Percentiles rank a stretch among this genome's conserved stretches.
These are phyloP conservation scores for Ispidina lecontei DNA, from an alignment of 2,797 vertebrate genomes.

Conservation along the genomic window DNA sequence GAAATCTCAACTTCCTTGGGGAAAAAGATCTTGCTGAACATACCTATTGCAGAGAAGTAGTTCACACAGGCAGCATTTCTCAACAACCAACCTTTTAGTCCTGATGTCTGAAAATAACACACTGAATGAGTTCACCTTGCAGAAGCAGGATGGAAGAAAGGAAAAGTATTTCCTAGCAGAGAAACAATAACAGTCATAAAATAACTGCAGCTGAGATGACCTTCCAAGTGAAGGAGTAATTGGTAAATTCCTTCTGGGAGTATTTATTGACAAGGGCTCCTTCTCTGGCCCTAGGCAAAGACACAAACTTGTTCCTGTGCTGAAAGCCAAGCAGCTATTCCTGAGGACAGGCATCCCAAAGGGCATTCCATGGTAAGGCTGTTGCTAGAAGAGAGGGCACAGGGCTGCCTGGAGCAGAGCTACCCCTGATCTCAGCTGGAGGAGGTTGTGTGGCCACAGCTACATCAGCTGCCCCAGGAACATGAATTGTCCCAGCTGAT, in stretches of 20 bases:
- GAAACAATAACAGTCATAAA: not conserved
- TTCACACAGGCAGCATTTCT: not conserved
- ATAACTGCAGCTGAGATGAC: not conserved
- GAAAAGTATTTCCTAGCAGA: not conserved
- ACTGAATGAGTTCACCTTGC: not conserved
- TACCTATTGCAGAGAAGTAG: not conserved
- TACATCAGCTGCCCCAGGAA: not conserved
- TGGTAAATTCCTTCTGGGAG: not conserved
- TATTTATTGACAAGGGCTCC: not conserved
- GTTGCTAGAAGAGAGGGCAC: not conserved
- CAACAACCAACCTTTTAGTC: not conserved
- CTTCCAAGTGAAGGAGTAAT: not conserved
- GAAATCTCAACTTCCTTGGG: not conserved
- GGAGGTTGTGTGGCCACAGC: not conserved
- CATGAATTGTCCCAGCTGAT: not conserved
- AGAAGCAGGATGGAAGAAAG: not conserved
- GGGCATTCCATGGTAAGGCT: not conserved
- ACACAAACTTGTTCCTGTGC: not conserved
- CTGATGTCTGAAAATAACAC: not conserved
- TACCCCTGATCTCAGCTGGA: not conserved
- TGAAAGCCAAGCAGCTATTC: not conserved
- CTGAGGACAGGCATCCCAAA: not conserved
- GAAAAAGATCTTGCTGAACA: not conserved
- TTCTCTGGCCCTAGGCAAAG: not conserved
- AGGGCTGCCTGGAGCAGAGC: fast-evolving